Evolutionary conservation across 2,888 invertebrate genomes (phyloP), one percentile per base, ranked within the genome.

Genomic region (Andrena dorsata): DNA sequence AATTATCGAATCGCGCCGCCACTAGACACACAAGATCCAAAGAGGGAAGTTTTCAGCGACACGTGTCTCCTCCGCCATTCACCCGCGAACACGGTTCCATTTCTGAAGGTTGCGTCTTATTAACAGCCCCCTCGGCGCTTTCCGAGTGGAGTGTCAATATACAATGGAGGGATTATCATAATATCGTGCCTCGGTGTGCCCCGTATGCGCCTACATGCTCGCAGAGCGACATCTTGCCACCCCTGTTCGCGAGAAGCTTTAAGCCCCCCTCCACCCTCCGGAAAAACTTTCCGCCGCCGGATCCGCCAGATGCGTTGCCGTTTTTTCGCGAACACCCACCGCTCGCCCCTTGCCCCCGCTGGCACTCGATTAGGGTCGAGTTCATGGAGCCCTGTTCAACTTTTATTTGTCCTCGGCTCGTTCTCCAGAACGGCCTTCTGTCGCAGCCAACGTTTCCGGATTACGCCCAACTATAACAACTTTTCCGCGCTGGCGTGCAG

Each of bases 121-220:
- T 63, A 80, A 66, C 71, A 28, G 47, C 20, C 64, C 32, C 58
- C 70, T 51, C 69, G 80, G 20, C 53, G 63, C 41, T 47, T 28
- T 53, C 53, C 49, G 30, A 69, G 82, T 66, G 85, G 79, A 76
- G 85, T 80, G 76, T 83, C 86, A 89, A 89, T 90, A 91, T 88
- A 87, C 87, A 87, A 90, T 86, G 35, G 81, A 74, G 64, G 84
- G 86, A 91, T 91, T 91, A 91, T 88, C 90, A 91, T 91, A 91
- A 91, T 91, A 84, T 87, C 85, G 86, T 78, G 79, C 78, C 84
- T 79, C 86, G 75, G 76, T 35, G 32, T 35, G 60, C 20, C 35
- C 47, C 69, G 66, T 83, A 76, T 76, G 75, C 76, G 74, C 49
- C 65, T 75, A 78, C 78, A 81, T 64, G 76, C 53, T 56, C 64